Evolutionary conservation across 1,140 invertebrate genomes (phyloP).

Genomic region (Galleria mellonella): DNA sequence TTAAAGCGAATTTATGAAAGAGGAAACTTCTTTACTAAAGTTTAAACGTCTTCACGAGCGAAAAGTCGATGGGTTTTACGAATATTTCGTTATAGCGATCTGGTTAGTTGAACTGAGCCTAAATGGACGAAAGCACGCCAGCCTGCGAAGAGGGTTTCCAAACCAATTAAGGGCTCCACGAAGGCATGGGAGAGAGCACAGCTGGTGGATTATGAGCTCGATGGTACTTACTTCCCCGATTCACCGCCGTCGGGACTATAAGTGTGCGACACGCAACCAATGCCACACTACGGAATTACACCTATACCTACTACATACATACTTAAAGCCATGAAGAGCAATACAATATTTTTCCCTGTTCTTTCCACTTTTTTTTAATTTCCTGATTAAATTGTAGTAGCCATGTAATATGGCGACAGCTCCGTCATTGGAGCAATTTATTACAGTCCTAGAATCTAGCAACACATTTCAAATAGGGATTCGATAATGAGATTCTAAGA

Average conservation of each 20-base stretch:
- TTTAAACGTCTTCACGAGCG: slow-evolving; percentile 27
- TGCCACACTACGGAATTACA: slow-evolving; percentile 6
- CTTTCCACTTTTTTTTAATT: no score
- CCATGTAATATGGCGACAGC: no score
- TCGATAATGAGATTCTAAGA: no score
- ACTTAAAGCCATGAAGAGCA: background rate
- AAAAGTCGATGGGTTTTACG: slow-evolving; percentile 52
- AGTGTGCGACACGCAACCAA: slow-evolving; percentile 49
- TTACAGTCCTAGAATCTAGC: no score
- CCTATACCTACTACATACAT: background rate
- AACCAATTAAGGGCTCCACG: slow-evolving; percentile 70
- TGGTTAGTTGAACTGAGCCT: slow-evolving; percentile 62
- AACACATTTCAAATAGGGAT: no score
- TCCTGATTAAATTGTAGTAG: no score
- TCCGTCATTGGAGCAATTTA: no score
- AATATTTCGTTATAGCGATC: slow-evolving; percentile 65
- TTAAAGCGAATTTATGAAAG: slow-evolving; percentile 39
- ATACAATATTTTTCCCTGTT: no score
- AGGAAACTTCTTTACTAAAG: slow-evolving; percentile 32
- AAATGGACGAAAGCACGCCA: slow-evolving; percentile 61
- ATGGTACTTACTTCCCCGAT: slow-evolving; percentile 57
- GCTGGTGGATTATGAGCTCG: slow-evolving; percentile 64
- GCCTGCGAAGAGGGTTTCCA: slow-evolving; percentile 65
- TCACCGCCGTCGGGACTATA: slow-evolving; percentile 41
- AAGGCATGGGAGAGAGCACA: slow-evolving; percentile 60